These are phyloP conservation scores for Marisa cornuarietis DNA, from an alignment of 1,140 invertebrate genomes.

Conservation along the genomic window DNA sequence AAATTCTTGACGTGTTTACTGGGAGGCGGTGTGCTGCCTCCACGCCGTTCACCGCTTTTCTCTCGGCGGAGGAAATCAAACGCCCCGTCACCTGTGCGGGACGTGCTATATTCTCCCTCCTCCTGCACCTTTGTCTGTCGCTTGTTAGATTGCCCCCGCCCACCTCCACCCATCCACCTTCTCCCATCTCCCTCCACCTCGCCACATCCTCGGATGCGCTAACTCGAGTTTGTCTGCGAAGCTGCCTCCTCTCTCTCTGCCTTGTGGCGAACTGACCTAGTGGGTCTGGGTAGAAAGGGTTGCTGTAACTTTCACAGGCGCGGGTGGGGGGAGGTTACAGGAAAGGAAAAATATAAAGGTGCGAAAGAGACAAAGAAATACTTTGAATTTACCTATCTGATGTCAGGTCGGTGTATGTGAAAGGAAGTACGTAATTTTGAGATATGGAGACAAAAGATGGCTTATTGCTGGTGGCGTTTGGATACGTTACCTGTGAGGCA, in stretches of 20 bases:
- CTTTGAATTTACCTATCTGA: too few relatives aligned
- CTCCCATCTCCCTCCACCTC: constrained; percentile 23
- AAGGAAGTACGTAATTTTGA: too few relatives aligned
- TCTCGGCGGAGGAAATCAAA: not conserved
- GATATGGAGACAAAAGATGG: too few relatives aligned
- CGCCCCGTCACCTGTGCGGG: too few relatives aligned
- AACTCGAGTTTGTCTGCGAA: too few relatives aligned
- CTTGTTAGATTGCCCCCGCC: not conserved
- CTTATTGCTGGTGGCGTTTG: too few relatives aligned
- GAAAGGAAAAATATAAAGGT: too few relatives aligned
- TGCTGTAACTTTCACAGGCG: not conserved
- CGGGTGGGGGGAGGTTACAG: not conserved
- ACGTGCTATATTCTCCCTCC: too few relatives aligned
- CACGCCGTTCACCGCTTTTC: not conserved
- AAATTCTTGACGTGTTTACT: too few relatives aligned
- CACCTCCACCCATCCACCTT: constrained; percentile 6
- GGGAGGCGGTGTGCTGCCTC: not conserved
- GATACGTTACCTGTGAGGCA: too few relatives aligned
- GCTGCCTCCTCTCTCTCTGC: not conserved
- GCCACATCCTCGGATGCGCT: not conserved
- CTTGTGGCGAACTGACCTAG: not conserved
- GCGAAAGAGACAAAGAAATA: too few relatives aligned
- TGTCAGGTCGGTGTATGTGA: too few relatives aligned
- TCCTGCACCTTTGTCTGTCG: not conserved
- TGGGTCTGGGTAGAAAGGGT: not conserved